Percentiles rank a stretch among this genome's conserved stretches.
These are phyloP conservation scores for Rhineura floridana DNA, from an alignment of 2,113 vertebrate genomes.

Conservation along the genomic window DNA sequence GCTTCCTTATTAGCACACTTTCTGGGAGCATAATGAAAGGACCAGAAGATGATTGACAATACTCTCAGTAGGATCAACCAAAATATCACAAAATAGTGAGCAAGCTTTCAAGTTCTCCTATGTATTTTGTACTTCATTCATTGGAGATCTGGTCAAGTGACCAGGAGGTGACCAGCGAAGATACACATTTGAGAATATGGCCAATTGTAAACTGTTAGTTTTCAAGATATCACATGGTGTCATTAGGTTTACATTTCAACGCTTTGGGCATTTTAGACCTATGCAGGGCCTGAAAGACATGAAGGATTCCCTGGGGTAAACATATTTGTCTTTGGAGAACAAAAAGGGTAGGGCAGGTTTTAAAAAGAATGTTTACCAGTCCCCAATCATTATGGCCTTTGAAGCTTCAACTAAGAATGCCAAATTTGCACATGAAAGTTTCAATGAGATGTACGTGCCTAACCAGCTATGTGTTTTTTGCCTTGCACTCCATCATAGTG, in stretches of 20 bases:
- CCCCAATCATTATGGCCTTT: neutral
- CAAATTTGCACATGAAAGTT: neutral
- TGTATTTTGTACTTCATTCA: neutral
- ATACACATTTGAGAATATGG: neutral
- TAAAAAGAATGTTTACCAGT: neutral
- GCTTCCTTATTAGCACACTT: too few relatives aligned
- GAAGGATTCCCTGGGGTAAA: neutral
- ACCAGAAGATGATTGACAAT: neutral
- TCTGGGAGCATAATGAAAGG: neutral
- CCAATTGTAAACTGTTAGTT: neutral
- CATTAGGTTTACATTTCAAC: neutral
- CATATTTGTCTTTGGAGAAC: too few relatives aligned
- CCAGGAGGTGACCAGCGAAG: neutral
- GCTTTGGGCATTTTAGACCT: neutral
- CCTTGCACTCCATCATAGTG: too few relatives aligned
- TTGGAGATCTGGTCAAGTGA: neutral
- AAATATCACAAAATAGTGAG: too few relatives aligned
- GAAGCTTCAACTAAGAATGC: neutral
- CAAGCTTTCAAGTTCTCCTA: neutral
- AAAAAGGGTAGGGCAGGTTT: neutral
- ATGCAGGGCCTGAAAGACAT: neutral
- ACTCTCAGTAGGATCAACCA: too few relatives aligned
- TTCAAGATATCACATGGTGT: neutral
- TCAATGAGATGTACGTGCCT: neutral
- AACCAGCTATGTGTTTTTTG: neutral